Evolutionary conservation across 1,140 invertebrate species (phyloP), one percentile per base, ranked within the genome.

Genomic region (Liolophura sinensis): DNA sequence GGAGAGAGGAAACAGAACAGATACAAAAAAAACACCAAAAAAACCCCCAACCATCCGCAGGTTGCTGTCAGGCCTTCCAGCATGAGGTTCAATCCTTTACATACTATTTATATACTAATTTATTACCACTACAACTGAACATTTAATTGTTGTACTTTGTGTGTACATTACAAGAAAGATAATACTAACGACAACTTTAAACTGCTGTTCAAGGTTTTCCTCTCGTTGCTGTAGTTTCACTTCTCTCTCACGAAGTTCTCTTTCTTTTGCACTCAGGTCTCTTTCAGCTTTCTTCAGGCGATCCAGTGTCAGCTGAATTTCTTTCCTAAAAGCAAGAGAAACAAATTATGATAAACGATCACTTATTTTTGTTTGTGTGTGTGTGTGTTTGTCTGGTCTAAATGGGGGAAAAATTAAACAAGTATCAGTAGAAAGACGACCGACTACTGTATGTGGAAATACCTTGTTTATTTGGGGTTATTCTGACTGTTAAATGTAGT

Each of bases 251-350:
- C 72, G 71, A 47, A 86, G 66, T 62, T 85, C 77, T 56, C 77
- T 74, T 69, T 85, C 83, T 68, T 83, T 84, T 12, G 74, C 68
- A 59, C 78, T 78, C 18, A 86, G 70, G 66, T 84, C 74, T 58
- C 75, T 74, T 67, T 86, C 85, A 15, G 80, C 82, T 68, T 75
- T 79, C 64, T 85, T 84, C 60, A 86, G 68, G 50, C 78, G 62
- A 22, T 80, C 78, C 31, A 86, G 70, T 0, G 82, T 84, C 1
- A 75, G 69, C 60, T 85, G 81, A 58, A 86, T 86, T 65, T 86
- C 85, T 65, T 78, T 73, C 62, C 83, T 85, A 63, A 56, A 48
- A 64, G 5, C 65, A 62, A 47, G 7, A 68, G 18, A 49, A 16
- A 54, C n/a, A n/a, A n/a, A n/a, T n/a, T n/a, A n/a, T n/a, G n/a